Conservation (phyloP, 2,113 vertebrate species). For the Orientallactaga bullata region DNA sequence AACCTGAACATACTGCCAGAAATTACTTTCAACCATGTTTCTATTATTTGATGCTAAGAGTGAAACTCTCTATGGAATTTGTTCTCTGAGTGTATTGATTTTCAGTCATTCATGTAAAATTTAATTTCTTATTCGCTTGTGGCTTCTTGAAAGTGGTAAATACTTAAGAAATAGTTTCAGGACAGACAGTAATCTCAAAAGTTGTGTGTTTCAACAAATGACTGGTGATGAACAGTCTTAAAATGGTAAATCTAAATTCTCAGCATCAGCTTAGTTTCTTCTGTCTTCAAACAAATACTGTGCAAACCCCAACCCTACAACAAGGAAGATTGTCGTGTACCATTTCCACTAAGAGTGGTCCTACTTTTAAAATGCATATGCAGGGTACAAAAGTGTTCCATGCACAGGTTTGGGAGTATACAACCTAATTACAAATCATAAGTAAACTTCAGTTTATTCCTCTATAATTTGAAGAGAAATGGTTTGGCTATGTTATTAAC, state of each 20-base stretch:
- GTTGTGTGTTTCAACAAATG: background rate
- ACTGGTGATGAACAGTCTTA: background rate
- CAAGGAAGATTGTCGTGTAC: background rate
- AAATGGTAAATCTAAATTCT: conserved; percentile 32
- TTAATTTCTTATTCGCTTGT: background rate
- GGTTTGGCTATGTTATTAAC: background rate
- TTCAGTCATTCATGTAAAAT: conserved; percentile 1
- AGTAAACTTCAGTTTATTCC: background rate
- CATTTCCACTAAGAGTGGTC: background rate
- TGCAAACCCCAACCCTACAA: background rate
- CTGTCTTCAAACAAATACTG: background rate
- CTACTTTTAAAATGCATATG: background rate
- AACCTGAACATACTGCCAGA: background rate
- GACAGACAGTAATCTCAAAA: background rate
- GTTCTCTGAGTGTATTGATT: background rate
- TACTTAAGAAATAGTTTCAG: background rate
- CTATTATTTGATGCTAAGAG: background rate
- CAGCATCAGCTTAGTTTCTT: background rate
- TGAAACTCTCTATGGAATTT: background rate
- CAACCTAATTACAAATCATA: background rate
- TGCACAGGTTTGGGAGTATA: background rate
- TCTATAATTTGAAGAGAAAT: background rate
- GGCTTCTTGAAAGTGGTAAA: background rate
- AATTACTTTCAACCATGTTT: conserved; percentile 3
- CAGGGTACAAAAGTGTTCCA: background rate